Evolutionary conservation across 1,140 invertebrate species (phyloP).

Genomic region (Anagrus nilaparvatae): DNA sequence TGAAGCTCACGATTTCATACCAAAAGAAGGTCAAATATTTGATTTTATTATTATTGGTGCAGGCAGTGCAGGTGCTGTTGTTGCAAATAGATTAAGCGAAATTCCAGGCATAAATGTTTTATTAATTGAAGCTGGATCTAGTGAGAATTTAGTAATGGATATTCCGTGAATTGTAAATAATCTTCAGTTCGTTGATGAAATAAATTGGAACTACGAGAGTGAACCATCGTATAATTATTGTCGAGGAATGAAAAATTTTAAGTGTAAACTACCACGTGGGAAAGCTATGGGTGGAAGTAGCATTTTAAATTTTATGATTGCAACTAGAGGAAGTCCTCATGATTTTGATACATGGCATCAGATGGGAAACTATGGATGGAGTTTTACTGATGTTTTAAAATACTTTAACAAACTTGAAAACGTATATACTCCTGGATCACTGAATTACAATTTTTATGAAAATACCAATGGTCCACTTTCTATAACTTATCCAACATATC

Average conservation of each 20-base stretch:
- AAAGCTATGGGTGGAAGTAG: slow-evolving; percentile 77
- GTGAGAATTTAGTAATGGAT: slow-evolving; percentile 53
- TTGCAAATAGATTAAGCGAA: slow-evolving; percentile 56
- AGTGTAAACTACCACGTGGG: slow-evolving; percentile 62
- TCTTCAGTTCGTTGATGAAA: slow-evolving; percentile 47
- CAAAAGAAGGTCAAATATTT: slow-evolving; percentile 34
- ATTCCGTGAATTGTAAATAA: slow-evolving; percentile 53
- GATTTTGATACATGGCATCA: slow-evolving; percentile 73
- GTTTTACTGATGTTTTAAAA: slow-evolving; percentile 67
- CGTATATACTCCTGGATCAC: slow-evolving; percentile 46
- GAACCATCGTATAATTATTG: slow-evolving; percentile 43
- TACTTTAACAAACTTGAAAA: slow-evolving; percentile 76
- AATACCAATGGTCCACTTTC: slow-evolving; percentile 51
- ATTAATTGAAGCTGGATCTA: slow-evolving; percentile 54
- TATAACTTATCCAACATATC: slow-evolving; percentile 45
- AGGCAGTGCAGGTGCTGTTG: slow-evolving; percentile 59
- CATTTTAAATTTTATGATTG: slow-evolving; percentile 86
- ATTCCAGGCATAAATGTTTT: slow-evolving; percentile 48
- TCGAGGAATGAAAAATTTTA: slow-evolving; percentile 38
- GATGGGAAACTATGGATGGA: slow-evolving; percentile 73
- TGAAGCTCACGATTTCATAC: slow-evolving; percentile 36
- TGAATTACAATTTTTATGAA: slow-evolving; percentile 46
- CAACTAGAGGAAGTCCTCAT: slow-evolving; percentile 62
- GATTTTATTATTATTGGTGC: slow-evolving; percentile 62
- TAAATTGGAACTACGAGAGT: slow-evolving; percentile 61